Base-by-base conservation (phyloP, 2,888 invertebrate genomes). In the Drosophila koepferae region DNA sequence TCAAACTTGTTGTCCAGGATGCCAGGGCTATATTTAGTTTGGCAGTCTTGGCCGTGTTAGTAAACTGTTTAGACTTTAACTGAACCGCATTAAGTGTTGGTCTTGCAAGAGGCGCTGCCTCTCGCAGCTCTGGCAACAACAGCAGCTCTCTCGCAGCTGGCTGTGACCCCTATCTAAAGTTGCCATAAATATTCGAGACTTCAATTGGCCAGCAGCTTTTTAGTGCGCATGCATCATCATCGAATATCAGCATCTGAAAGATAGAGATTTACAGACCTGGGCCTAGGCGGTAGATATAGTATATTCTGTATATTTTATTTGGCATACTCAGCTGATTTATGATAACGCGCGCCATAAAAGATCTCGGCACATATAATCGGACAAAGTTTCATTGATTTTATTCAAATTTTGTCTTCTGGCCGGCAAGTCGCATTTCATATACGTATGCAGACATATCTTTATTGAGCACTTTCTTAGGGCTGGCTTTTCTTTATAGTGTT, bases 261-360 rank as follows among this genome's bases (percentile, higher is more conserved):
- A 51, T 12, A n/a, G n/a, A n/a, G n/a, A 64, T 58, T 18, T 49
- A 53, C 51, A 46, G 64, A 55, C 54, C 53, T 51, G 43, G 41
- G 51, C 18, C 10, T 34, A 60, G 61, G 43, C 20, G 14, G 20
- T 9, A 36, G 75, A 66, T 79, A 80, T 14, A 12, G 3, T 38
- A 38, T 14, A 14, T 14, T 6, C 14, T 80, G 81, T 69, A 74
- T 69, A 80, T 82, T 90, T 90, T 82, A 90, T 88, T 81, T 80
- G 81, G 76, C 80, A 62, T 72, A 65, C 62, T 58, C 58, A 49
- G 62, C 49, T 89, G 90, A 87, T 87, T 87, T 87, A 87, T 85
- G 90, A 87, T 87, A 90, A 82, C 88, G 76, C 72, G 81, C 75
- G 70, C 83, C 78, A 83, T 82, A 80, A 83, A 60, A 83, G 63